Percentiles rank a stretch among this genome's conserved stretches.
Evolutionary conservation across 2,888 invertebrate species (phyloP).

Genomic region (Deilephila elpenor): DNA sequence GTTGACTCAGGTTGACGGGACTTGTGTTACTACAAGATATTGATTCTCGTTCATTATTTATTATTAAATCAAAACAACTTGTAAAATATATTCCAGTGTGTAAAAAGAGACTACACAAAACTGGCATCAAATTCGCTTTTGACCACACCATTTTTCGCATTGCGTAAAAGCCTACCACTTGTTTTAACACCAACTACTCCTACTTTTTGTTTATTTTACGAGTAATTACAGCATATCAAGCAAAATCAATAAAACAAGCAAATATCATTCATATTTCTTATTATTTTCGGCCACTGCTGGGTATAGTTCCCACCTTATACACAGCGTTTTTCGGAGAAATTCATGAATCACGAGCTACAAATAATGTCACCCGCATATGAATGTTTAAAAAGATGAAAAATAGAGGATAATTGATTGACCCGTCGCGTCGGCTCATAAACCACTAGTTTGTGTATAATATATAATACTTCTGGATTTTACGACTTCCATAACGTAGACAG

Average conservation of each 20-base stretch:
- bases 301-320: no score
- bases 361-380: background rate
- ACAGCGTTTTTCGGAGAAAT: no score
- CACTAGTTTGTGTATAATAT: background rate
- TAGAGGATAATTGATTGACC: slow-evolving; percentile 19
- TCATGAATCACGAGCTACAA: background rate
- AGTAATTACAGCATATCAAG: slow-evolving; percentile 7
- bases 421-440: slow-evolving; percentile 13
- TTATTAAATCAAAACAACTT: background rate
- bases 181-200: background rate
- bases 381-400: slow-evolving; percentile 12
- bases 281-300: no score
- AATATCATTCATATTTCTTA: no score
- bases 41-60: no score
- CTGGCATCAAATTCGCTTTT: no score
- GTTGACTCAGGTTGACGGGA: no score
- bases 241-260: no score
- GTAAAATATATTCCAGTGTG: background rate
- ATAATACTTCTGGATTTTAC: background rate
- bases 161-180: slow-evolving; percentile 14
- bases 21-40: no score
- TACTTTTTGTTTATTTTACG: background rate
- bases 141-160: slow-evolving; percentile 1
- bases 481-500: slow-evolving; percentile 17
- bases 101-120: no score